Conservation (phyloP, 2,888 invertebrate species). For the Lysandra coridon region DNA sequence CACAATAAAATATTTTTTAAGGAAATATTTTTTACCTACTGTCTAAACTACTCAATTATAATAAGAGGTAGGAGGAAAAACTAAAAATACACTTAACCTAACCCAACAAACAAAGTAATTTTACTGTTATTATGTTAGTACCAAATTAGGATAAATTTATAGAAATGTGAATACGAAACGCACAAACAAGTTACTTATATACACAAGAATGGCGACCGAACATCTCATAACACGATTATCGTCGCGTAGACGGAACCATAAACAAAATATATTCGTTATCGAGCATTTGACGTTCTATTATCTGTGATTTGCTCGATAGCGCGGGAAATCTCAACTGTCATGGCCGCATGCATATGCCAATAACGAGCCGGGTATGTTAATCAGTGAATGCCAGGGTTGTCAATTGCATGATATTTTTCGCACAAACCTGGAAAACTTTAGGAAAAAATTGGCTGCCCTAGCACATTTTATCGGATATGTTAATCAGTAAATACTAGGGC, state of each 20-base stretch:
- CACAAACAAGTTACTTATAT: background rate
- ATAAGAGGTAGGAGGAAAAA: too few species aligned
- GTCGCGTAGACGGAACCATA: slow-evolving; percentile 15
- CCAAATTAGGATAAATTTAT: background rate
- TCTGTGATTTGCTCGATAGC: slow-evolving; percentile 30
- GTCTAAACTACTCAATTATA: too few species aligned
- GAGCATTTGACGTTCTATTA: slow-evolving; percentile 26
- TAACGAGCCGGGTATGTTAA: slow-evolving; percentile 29
- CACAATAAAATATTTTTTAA: too few species aligned
- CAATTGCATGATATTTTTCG: background rate
- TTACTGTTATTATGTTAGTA: background rate
- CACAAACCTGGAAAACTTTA: background rate
- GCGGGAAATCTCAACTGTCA: slow-evolving; percentile 26
- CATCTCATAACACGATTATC: slow-evolving; percentile 18
- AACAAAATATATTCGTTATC: slow-evolving; percentile 26
- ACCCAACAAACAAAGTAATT: background rate
- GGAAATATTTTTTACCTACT: too few species aligned
- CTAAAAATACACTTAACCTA: background rate
- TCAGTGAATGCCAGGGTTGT: background rate
- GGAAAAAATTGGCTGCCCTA: background rate
- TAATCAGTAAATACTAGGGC: background rate
- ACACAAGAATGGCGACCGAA: background rate
- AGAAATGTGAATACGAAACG: background rate
- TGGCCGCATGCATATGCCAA: slow-evolving; percentile 27
- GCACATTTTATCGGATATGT: background rate